Base-by-base conservation (phyloP, 1,140 invertebrate genomes). In the Spodoptera litura region DNA sequence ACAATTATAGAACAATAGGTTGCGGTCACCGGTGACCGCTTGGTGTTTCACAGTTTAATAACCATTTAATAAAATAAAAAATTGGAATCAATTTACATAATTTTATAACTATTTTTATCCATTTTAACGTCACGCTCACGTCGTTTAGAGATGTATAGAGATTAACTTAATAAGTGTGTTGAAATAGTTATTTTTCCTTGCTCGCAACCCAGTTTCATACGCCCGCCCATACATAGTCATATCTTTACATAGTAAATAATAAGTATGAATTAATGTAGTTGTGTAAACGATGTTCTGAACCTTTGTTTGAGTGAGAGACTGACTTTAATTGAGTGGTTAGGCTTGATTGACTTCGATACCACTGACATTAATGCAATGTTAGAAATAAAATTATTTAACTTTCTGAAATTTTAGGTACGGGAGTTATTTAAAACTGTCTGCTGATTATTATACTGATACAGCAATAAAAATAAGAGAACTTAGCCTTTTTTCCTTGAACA, bases 291-390 rank as follows among this genome's bases (percentile, higher is more conserved):
- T 44, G 61, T 64, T 15, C n/a, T 9, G 9, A 64, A 25, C 35
- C 20, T 35, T 64, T 64, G 38, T 49, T 49, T 64, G 35, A 64
- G 3, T 20, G 61, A 38, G 0, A 5, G n/a, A 49, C n/a, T n/a
- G 8, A 15, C 11, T 44, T 64, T 62, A 20, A 64, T 64, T 44
- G 35, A 64, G 35, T 64, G 61, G 35, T 64, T 49, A 20, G 35
- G 61, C 10, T 64, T 38, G 35, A 38, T 38, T 62, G 20, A 9
- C 44, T 64, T 64, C 35, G 38, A 64, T 64, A 49, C 44, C 35
- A 64, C 49, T 64, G 61, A 44, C 35, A 49, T 49, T 38, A 49
- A 64, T 64, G 61, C 61, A 20, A 64, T 64, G 6, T 44, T 44
- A 44, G 38, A 1, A 44, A 44, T 44, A 4, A 44, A 44, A 44